These are phyloP conservation scores for Apamea sordens DNA, from an alignment of 2,888 invertebrate genomes.

Conservation along the genomic window DNA sequence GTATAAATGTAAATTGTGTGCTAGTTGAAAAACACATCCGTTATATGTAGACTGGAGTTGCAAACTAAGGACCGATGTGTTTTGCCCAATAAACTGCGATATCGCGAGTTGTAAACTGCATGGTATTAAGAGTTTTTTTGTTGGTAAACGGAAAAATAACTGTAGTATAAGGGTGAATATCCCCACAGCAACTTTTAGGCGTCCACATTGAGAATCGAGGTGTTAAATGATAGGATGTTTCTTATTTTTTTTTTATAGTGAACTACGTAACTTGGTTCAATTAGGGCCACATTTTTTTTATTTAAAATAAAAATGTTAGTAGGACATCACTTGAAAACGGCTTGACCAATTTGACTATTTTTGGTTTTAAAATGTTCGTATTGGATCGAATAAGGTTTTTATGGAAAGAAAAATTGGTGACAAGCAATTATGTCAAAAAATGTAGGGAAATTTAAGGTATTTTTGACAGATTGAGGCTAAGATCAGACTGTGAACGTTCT, in stretches of 20 bases:
- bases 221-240: no score
- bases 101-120: conserved; percentile 32
- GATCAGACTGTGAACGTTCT: no score
- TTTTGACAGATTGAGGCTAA: no score
- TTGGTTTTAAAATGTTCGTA: neutral
- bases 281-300: no score
- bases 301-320: neutral
- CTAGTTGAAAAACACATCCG: conserved; percentile 52
- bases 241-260: no score
- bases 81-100: conserved; percentile 24
- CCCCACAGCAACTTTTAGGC: no score
- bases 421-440: no score
- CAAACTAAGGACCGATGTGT: conserved; percentile 33
- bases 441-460: no score
- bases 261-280: no score
- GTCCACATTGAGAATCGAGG: no score
- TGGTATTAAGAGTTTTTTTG: neutral
- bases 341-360: neutral
- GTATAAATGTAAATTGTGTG: conserved; percentile 50
- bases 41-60: conserved; percentile 35
- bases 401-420: neutral
- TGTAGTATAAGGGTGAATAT: no score
- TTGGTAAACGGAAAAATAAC: conserved; percentile 3
- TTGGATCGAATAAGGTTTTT: neutral
- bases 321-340: neutral